Base-by-base conservation (phyloP, 2,113 vertebrate species). In the Pituophis catenifer region DNA sequence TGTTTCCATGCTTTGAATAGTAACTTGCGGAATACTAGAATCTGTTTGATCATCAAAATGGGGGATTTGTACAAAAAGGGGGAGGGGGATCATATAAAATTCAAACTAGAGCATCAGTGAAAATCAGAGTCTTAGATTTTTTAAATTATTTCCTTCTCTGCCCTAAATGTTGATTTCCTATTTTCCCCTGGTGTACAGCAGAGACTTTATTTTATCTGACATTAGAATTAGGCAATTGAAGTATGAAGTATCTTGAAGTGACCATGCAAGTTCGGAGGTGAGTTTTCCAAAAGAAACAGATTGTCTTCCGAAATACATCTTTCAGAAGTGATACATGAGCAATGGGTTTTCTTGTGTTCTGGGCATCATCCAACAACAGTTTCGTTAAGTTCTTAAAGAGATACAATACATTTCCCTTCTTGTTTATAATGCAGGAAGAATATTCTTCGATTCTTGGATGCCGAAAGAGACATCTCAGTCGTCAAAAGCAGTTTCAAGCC, bases 401-500 rank as follows among this genome's bases (percentile, higher is more conserved):
- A 9, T 54, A 54, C 48, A 29, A 44, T 93, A 87, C 53, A 5
- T 65, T 62, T 24, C 11, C 48, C 5, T 70, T 62, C 4, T 85
- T 94, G 59, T 93, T 96, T 94, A 90, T 62, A 91, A 94, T 17
- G 0, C 90, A 99, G 98, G 97, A 99, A 99, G 96, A 98, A 98
- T 90, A 98, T 99, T 89, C 98, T 99, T 93, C 98, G 96, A 52
- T 99, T 98, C 96, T 95, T 99, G 95, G 98, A 99, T 94, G 98
- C 98, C 1, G 98, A 99, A 94, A 96, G 98, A 93, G 98, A 99
- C 89, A 97, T 99, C 57, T 99, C 98, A 0, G 98, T 99, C 29
- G 97, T 99, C 92, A 99, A 99, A 97, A 98, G 98, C 97, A 98
- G 97, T 89, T 98, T 98, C 95, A 99, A 98, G 92, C 98, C 98